Percentiles rank a stretch among this genome's conserved stretches.
These are phyloP conservation scores for Xyrauchen texanus DNA, from an alignment of 2,113 vertebrate species.

Conservation along the genomic window DNA sequence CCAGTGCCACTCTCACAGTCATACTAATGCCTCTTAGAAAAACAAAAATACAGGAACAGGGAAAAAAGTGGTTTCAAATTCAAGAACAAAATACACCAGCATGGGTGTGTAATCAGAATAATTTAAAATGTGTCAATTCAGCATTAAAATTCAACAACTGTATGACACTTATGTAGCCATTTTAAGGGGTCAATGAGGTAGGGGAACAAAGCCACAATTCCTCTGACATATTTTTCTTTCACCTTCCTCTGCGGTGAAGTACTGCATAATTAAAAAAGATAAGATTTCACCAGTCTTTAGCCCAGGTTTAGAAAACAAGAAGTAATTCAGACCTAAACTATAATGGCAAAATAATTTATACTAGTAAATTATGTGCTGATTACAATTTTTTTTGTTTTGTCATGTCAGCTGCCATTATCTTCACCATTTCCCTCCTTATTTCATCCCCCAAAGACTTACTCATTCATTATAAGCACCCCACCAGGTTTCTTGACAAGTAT, in stretches of 20 bases:
- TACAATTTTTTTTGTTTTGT: not conserved
- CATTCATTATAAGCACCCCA: not conserved
- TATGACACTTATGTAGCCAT: slow-evolving; percentile 38
- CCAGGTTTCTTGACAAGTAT: not conserved
- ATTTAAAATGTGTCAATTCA: not conserved
- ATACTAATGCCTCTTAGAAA: not conserved
- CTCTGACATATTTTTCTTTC: slow-evolving; percentile 52
- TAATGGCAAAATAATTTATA: not conserved
- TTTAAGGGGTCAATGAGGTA: slow-evolving; percentile 46
- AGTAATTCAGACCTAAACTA: too few species aligned
- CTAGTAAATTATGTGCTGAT: not conserved
- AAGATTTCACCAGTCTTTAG: too few species aligned
- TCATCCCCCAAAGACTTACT: not conserved
- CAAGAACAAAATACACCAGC: not conserved
- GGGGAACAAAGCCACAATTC: slow-evolving; percentile 53
- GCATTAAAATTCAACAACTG: not conserved
- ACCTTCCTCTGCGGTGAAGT: slow-evolving; percentile 31
- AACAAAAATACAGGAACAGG: not conserved
- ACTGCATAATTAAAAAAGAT: not conserved
- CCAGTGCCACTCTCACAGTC: not conserved
- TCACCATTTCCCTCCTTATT: not conserved
- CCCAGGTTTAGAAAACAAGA: too few species aligned
- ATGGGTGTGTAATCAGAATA: not conserved
- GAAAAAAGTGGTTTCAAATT: not conserved
- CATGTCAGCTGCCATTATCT: not conserved